These are phyloP conservation scores for Siderastrea radians DNA, from an alignment of 92 coral and sea anemone species.

Conservation along the genomic window DNA sequence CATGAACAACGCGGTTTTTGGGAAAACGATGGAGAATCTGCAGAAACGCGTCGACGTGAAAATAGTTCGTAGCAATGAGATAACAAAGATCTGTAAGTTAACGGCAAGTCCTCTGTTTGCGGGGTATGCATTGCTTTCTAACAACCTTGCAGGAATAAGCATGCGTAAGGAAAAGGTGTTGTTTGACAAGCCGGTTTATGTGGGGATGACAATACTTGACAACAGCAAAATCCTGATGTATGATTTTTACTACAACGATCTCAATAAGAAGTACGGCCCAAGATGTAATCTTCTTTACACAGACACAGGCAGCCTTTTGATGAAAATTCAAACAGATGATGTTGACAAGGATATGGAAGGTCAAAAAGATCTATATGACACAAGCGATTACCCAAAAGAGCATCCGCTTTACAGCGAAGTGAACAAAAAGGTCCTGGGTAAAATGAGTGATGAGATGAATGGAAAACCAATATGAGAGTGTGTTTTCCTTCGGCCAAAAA, in stretches of 20 bases:
- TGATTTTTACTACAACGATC: conserved; percentile 14
- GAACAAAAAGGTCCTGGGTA: conserved; percentile 58
- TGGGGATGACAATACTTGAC: too few species aligned
- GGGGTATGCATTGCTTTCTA: conserved; percentile 1
- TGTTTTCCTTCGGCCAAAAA: too few species aligned
- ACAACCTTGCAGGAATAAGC: conserved; percentile 27
- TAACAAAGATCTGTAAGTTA: conserved; percentile 21
- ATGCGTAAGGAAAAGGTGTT: conserved; percentile 11
- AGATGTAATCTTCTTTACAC: conserved; percentile 35
- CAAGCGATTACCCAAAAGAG: too few species aligned
- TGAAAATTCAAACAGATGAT: too few species aligned
- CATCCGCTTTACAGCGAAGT: not conserved
- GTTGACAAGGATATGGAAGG: too few species aligned
- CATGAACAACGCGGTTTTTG: too few species aligned
- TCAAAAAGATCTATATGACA: too few species aligned
- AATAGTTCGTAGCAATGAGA: conserved; percentile 25
- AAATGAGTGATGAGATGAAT: too few species aligned
- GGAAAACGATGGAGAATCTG: conserved; percentile 26
- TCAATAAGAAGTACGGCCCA: conserved; percentile 37
- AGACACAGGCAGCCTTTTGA: conserved; percentile 58
- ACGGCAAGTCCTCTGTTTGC: conserved; percentile 22
- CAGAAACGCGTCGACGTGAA: conserved; percentile 21
- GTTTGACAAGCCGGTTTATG: conserved; percentile 44
- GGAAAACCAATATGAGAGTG: conserved; percentile 25
- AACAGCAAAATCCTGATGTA: too few species aligned